Evolutionary conservation across 2,113 vertebrate genomes (phyloP).

Genomic region (Chelonoidis abingdonii): DNA sequence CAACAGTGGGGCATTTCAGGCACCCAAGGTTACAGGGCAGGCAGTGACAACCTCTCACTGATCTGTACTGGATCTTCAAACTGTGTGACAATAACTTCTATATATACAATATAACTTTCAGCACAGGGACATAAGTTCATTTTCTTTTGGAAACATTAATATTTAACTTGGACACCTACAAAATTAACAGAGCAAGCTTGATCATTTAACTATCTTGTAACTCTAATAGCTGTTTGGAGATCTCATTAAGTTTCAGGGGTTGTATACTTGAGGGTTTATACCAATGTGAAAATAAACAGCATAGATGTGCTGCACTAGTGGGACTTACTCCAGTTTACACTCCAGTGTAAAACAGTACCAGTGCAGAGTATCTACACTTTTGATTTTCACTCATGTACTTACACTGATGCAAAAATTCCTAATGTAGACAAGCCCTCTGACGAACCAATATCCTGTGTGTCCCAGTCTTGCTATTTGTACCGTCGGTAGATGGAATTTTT

Average conservation of each 20-base stretch:
- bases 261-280: background rate
- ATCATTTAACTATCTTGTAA: background rate
- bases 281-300: background rate
- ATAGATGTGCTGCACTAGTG: background rate
- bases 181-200: fast-evolving
- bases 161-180: background rate
- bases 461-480: background rate
- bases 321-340: background rate
- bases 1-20: background rate
- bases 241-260: background rate
- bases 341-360: background rate
- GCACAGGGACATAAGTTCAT: background rate
- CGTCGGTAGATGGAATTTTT: background rate
- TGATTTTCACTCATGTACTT: background rate
- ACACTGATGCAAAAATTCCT: background rate
- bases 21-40: background rate
- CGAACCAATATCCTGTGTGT: background rate
- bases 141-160: background rate
- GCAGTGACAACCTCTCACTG: background rate
- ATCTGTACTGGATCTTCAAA: background rate
- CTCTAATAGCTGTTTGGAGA: background rate
- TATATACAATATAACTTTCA: too few species aligned
- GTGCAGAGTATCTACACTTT: background rate
- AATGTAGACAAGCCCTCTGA: conserved; percentile 4
- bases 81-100: too few species aligned